These are phyloP conservation scores for Sakesphorus luctuosus DNA, from an alignment of 2,113 vertebrate species.

Conservation along the genomic window DNA sequence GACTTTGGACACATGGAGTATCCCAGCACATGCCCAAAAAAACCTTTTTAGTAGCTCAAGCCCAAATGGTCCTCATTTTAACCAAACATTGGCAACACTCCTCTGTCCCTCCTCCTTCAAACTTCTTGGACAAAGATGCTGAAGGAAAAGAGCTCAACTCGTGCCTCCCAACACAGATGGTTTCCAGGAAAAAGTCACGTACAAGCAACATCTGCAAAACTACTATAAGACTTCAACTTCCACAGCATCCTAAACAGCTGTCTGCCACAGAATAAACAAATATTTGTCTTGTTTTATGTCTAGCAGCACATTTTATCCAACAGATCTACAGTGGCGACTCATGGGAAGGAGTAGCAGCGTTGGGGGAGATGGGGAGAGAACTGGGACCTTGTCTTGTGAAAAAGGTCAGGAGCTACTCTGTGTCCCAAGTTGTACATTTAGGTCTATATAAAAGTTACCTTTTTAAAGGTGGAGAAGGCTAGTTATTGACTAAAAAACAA, in stretches of 20 bases:
- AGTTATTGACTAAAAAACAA: background rate
- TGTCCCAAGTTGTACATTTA: background rate
- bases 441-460: background rate
- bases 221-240: background rate
- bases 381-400: background rate
- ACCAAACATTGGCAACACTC: background rate
- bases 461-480: background rate
- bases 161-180: background rate
- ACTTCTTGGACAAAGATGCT: background rate
- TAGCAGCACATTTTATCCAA: background rate
- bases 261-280: constrained; percentile 14
- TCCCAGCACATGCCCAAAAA: background rate
- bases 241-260: constrained; percentile 24
- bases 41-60: background rate
- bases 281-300: constrained; percentile 18
- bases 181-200: background rate
- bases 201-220: background rate
- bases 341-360: background rate
- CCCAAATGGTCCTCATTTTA: background rate
- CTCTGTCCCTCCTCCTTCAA: background rate
- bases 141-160: background rate
- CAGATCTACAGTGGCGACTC: background rate
- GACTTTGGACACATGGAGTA: background rate
- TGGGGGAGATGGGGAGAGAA: background rate
- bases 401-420: background rate